Percentiles rank a stretch among this genome's conserved stretches.
Conservation (phyloP, 2,113 vertebrate species). For the Tetrao urogallus region DNA sequence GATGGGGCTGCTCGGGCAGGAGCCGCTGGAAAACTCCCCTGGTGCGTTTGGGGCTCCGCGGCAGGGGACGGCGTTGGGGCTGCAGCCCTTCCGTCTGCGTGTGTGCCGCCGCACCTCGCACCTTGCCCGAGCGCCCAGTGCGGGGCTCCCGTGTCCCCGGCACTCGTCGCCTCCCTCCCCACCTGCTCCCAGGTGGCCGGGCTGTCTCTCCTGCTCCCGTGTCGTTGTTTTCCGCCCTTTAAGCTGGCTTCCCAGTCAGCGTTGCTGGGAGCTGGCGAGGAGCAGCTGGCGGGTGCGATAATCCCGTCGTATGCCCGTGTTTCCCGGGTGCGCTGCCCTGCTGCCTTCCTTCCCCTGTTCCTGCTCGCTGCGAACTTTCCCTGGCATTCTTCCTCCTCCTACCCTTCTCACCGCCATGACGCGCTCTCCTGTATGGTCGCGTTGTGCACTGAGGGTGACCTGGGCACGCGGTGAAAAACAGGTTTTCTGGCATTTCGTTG, state of each 20-base stretch:
- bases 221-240: background rate
- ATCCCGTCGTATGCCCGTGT: background rate
- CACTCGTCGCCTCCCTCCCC: background rate
- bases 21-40: background rate
- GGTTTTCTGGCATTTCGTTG: background rate
- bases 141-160: background rate
- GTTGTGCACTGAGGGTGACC: fast-evolving
- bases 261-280: background rate
- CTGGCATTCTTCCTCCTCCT: background rate
- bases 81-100: background rate
- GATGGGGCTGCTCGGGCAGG: background rate
- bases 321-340: background rate
- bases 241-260: background rate
- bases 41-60: background rate
- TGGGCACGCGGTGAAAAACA: background rate
- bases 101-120: background rate
- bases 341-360: background rate
- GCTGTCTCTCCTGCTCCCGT: background rate
- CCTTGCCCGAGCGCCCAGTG: background rate
- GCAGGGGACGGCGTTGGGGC: background rate
- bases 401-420: background rate
- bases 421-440: fast-evolving
- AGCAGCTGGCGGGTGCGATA: background rate
- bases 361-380: background rate
- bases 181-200: background rate